phyloP scores from a whole-genome alignment of 2,113 vertebrate species.

The Dendropsophus ebraccatus region DNA sequence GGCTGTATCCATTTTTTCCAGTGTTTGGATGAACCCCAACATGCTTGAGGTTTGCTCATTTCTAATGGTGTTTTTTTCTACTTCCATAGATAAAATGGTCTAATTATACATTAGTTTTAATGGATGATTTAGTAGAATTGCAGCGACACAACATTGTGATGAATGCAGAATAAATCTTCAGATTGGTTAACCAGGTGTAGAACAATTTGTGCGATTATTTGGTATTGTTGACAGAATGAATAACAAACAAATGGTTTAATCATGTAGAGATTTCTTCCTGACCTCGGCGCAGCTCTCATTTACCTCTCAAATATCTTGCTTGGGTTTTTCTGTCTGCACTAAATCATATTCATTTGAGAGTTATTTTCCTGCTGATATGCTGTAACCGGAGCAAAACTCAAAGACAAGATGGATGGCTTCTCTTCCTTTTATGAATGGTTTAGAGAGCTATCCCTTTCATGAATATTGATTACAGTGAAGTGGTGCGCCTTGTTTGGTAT shows the following conservation, averaged over 20 bases:
- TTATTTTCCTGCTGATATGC: slow-evolving; percentile 49
- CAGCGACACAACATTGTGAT: background rate
- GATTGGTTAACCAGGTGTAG: slow-evolving; percentile 39
- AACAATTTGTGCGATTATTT: slow-evolving; percentile 28
- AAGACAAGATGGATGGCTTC: slow-evolving; percentile 47
- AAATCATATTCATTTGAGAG: slow-evolving; percentile 49
- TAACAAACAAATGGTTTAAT: slow-evolving; percentile 38
- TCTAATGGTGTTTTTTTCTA: background rate
- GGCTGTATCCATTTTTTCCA: too few relatives aligned
- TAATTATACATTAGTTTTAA: background rate
- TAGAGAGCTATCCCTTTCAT: slow-evolving; percentile 45
- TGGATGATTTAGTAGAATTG: background rate
- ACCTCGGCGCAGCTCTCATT: slow-evolving; percentile 39
- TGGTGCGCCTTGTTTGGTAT: slow-evolving; percentile 35
- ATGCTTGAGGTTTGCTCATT: too few relatives aligned
- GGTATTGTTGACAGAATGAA: slow-evolving; percentile 40
- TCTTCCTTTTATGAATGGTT: slow-evolving; percentile 33
- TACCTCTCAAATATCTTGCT: slow-evolving; percentile 40
- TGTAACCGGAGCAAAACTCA: slow-evolving; percentile 44
- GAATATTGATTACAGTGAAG: slow-evolving; percentile 54
- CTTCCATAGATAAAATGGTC: background rate
- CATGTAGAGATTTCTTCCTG: slow-evolving; percentile 34
- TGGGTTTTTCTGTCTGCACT: slow-evolving; percentile 14
- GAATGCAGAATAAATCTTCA: slow-evolving; percentile 24
- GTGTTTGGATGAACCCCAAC: too few relatives aligned